A percentile compares a stretch with the other conserved stretches of the same genome.
Evolutionary conservation across 2,797 vertebrate genomes (phyloP).

Genomic region (Centropyge bicolor): DNA sequence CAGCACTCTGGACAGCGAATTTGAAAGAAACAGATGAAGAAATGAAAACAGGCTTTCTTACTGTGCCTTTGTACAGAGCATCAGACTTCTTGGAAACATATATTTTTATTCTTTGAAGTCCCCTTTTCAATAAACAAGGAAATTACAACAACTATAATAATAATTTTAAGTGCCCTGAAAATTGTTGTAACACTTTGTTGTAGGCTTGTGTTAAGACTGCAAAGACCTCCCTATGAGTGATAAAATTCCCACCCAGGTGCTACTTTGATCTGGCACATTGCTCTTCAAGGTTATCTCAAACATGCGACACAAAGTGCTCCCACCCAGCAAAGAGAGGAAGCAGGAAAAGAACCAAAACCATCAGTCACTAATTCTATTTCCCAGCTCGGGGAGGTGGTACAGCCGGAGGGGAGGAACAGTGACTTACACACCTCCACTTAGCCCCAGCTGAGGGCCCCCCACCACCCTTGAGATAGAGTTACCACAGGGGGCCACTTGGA

Average conservation of each 20-base stretch:
- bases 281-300: constrained; percentile 81
- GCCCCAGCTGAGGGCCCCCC: constrained; percentile 84
- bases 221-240: constrained; percentile 46
- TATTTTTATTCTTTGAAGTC: neutral
- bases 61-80: neutral
- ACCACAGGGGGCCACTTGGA: constrained; percentile 83
- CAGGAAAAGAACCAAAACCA: constrained; percentile 77
- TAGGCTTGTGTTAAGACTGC: constrained; percentile 43
- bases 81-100: neutral
- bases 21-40: constrained; percentile 4
- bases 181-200: constrained; percentile 1
- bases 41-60: neutral
- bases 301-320: constrained; percentile 61
- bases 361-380: constrained; percentile 85
- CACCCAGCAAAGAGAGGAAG: constrained; percentile 65
- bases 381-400: constrained; percentile 80
- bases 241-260: constrained; percentile 53
- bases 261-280: constrained; percentile 66
- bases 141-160: neutral
- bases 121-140: neutral
- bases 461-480: constrained; percentile 86
- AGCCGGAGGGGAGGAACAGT: constrained; percentile 83
- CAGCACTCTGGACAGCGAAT: constrained; percentile 21
- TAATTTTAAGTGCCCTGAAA: constrained; percentile 18
- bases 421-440: constrained; percentile 87